phyloP scores from a whole-genome alignment of 2,113 vertebrate species.

The Triplophysa tibetana region DNA sequence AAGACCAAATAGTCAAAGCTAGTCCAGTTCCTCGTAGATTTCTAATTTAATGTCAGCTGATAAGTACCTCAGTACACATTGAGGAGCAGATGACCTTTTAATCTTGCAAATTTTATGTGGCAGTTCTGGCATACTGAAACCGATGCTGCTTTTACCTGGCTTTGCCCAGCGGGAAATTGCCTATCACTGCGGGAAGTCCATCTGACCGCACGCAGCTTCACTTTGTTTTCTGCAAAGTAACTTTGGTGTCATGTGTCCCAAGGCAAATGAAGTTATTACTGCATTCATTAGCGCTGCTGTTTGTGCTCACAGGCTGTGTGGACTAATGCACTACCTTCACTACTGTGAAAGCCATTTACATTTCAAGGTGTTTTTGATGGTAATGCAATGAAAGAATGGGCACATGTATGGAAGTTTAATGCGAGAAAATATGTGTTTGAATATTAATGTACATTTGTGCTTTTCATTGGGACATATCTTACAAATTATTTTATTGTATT shows the following conservation, averaged over 20 bases:
- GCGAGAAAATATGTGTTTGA: neutral
- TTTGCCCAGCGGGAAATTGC: neutral
- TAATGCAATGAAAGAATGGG: neutral
- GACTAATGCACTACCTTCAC: neutral
- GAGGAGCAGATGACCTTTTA: conserved; percentile 3
- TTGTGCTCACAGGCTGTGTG: neutral
- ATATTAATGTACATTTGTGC: no score
- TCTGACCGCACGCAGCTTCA: neutral
- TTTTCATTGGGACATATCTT: no score
- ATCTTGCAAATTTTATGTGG: neutral
- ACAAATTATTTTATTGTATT: no score
- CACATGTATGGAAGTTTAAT: conserved; percentile 9
- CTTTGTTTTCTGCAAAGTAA: neutral
- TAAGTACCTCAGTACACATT: conserved; percentile 6
- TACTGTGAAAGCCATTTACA: neutral
- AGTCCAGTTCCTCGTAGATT: neutral
- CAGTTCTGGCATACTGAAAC: neutral
- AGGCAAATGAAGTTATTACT: neutral
- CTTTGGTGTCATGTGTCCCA: neutral
- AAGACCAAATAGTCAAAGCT: neutral
- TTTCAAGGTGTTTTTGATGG: conserved; percentile 4
- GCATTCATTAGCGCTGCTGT: conserved; percentile 11
- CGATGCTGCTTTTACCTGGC: neutral
- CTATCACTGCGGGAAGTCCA: conserved; percentile 4
- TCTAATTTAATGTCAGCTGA: conserved; percentile 2